phyloP scores from a whole-genome alignment of 2,113 vertebrate genomes.

The Pygoscelis adeliae region DNA sequence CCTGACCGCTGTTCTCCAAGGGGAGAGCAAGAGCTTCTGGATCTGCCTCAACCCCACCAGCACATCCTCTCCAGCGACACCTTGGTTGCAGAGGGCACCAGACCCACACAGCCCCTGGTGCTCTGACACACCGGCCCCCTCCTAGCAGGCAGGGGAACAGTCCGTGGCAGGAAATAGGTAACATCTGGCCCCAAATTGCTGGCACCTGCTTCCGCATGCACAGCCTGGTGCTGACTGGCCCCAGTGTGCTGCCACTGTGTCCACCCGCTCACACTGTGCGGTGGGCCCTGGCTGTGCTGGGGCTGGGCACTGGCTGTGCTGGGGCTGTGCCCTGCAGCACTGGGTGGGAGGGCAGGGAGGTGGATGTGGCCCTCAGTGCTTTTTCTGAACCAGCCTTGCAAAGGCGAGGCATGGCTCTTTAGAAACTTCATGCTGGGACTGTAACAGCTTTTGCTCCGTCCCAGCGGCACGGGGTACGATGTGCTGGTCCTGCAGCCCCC shows the following conservation, averaged over 20 bases:
- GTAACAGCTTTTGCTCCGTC: rapidly evolving
- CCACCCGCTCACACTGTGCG: rapidly evolving
- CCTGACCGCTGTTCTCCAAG: not conserved
- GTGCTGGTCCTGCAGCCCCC: not conserved
- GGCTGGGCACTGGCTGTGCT: not conserved
- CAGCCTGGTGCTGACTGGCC: not conserved
- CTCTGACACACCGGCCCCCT: not conserved
- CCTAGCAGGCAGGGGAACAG: not conserved
- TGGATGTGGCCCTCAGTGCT: rapidly evolving
- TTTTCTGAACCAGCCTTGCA: not conserved
- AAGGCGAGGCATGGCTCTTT: not conserved
- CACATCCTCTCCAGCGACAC: rapidly evolving
- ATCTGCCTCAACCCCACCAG: not conserved
- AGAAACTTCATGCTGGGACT: rapidly evolving
- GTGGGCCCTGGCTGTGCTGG: not conserved
- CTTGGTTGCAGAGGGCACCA: not conserved
- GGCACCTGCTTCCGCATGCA: not conserved
- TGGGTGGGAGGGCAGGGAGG: not conserved
- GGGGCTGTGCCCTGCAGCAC: not conserved
- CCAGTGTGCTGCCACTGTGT: rapidly evolving
- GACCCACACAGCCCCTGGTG: not conserved
- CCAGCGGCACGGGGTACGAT: rapidly evolving
- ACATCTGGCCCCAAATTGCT: not conserved
- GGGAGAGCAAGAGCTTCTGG: not conserved
- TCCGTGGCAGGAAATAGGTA: conserved; percentile 12